Evolutionary conservation across 2,888 invertebrate genomes (phyloP), one percentile per base, ranked within the genome.

Genomic region (Diaperis boleti): DNA sequence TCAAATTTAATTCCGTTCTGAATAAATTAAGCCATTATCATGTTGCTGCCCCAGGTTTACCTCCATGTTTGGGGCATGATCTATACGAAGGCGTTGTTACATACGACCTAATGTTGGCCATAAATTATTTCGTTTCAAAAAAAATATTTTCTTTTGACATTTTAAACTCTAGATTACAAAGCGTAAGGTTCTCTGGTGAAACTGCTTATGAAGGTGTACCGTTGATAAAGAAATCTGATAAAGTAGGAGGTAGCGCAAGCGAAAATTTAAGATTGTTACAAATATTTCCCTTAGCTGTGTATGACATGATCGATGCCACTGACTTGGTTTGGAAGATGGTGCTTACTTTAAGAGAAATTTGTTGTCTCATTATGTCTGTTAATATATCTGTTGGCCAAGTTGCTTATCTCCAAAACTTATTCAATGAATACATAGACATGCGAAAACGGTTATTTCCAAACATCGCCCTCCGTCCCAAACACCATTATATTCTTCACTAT

Each of bases 51-150:
- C 44, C 44, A 44, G 22, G 22, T 20, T 11, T 44, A 5, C 44
- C 44, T 10, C 44, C 44, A 10, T 44, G 44, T 22, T 15, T 22
- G 8, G 41, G 18, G 8, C 41, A 41, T 41, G 41, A 41, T 13
- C 3, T 41, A 17, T 18, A 8, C n/a, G 41, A 41, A 18, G 41
- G 41, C 3, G 20, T 41, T 1, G n/a, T 41, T n/a, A 8, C 15
- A 10, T 41, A 41, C 18, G 41, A 41, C n/a, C 8, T 41, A 3
- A 15, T 17, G 41, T 33, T 33, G 10, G 33, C 10, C 10, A n/a
- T 3, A n/a, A n/a, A n/a, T n/a, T n/a, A n/a, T n/a, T n/a, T n/a
- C n/a, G n/a, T n/a, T n/a, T n/a, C n/a, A n/a, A 33, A 33, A 4
- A 33, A 33, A 33, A 33, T 33, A 33, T 10, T 33, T 33, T 10